These are phyloP conservation scores for Diplolepis rosae DNA, from an alignment of 2,888 invertebrate genomes.

Conservation along the genomic window DNA sequence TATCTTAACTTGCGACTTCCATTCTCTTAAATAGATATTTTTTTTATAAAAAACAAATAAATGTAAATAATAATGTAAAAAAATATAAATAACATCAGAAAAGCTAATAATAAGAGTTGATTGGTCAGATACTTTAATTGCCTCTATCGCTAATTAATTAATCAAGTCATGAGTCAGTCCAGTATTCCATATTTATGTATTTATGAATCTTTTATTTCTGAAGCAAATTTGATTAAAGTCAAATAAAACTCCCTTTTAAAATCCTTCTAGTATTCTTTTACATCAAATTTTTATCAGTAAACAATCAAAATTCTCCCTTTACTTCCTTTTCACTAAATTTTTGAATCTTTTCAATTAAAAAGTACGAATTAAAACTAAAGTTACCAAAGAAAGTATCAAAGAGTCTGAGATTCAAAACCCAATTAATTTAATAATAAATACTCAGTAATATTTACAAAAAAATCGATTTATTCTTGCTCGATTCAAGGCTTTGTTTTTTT, in stretches of 20 bases:
- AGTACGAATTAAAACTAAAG: too few relatives aligned
- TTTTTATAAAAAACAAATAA: neutral
- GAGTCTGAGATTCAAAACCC: too few relatives aligned
- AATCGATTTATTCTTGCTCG: neutral
- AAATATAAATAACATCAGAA: neutral
- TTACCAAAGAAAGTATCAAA: too few relatives aligned
- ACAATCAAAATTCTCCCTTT: too few relatives aligned
- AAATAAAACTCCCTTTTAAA: constrained; percentile 58
- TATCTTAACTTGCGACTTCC: neutral
- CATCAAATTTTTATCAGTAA: too few relatives aligned
- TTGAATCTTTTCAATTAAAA: too few relatives aligned
- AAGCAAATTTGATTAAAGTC: constrained; percentile 70
- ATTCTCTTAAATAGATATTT: neutral
- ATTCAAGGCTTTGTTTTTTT: neutral
- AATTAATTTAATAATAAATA: too few relatives aligned
- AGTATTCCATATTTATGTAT: constrained; percentile 68
- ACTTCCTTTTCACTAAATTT: too few relatives aligned
- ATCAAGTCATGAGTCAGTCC: neutral
- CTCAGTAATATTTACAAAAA: neutral
- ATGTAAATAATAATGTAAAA: neutral
- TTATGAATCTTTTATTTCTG: constrained; percentile 68
- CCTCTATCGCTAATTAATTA: neutral
- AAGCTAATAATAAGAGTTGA: neutral
- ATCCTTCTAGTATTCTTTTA: neutral
- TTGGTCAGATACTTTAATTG: neutral